phyloP scores from a whole-genome alignment of 2,888 invertebrate species.

The Allygus modestus region DNA sequence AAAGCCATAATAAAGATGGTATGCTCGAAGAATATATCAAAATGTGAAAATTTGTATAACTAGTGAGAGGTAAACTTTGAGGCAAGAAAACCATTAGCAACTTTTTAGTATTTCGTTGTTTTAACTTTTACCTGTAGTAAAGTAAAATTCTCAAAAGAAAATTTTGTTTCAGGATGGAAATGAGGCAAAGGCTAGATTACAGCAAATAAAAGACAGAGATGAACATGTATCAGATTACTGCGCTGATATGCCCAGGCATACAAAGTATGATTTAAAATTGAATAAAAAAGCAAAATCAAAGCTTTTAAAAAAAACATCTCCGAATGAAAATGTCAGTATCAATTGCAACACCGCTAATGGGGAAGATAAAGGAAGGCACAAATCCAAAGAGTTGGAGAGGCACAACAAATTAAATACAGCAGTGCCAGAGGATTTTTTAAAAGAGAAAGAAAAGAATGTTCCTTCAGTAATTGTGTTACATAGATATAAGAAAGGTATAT shows the following conservation, averaged over 20 bases:
- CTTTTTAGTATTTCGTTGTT: too few relatives aligned
- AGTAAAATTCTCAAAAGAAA: too few relatives aligned
- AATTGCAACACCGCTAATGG: background rate
- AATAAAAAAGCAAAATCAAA: background rate
- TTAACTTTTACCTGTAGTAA: too few relatives aligned
- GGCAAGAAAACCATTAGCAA: too few relatives aligned
- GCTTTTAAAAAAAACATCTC: background rate
- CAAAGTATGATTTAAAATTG: background rate
- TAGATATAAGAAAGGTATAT: slow-evolving; percentile 6
- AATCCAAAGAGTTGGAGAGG: background rate
- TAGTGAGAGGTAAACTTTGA: too few relatives aligned
- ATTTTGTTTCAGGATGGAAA: slow-evolving; percentile 29
- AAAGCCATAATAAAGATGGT: too few relatives aligned
- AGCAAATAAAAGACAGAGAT: background rate
- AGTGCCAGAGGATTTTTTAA: background rate
- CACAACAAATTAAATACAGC: background rate
- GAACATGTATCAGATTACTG: background rate
- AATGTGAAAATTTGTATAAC: too few relatives aligned
- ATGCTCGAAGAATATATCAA: too few relatives aligned
- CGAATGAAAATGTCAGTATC: background rate
- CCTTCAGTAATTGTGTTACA: slow-evolving; percentile 8
- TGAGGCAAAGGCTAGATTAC: background rate
- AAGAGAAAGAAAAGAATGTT: slow-evolving; percentile 10
- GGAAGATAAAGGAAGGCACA: background rate
- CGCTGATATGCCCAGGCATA: background rate